Conservation (phyloP, 2,797 vertebrate species). For the Ptychobarbus kaznakovi region DNA sequence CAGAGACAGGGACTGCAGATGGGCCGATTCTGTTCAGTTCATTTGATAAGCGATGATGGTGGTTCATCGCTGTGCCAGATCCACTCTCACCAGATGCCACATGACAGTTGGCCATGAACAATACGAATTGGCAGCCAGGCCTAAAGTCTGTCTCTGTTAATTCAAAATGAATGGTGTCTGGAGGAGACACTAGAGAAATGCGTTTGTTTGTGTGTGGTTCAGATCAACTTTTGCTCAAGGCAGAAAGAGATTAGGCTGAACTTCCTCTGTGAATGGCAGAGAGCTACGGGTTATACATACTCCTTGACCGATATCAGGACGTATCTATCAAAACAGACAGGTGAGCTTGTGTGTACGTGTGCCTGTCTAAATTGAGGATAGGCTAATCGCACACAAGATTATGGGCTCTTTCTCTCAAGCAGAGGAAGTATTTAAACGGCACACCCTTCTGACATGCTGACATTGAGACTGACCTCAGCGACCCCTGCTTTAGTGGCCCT, state of each 20-base stretch:
- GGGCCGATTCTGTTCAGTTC: constrained; percentile 30
- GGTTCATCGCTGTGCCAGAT: constrained; percentile 47
- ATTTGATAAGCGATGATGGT: constrained; percentile 53
- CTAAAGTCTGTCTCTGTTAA: constrained; percentile 59
- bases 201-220: constrained; percentile 29
- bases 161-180: constrained; percentile 33
- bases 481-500: constrained; percentile 4
- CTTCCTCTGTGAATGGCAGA: constrained; percentile 47
- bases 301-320: constrained; percentile 42
- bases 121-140: constrained; percentile 53
- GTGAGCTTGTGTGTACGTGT: constrained; percentile 25
- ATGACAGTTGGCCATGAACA: constrained; percentile 60
- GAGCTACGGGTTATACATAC: constrained; percentile 39
- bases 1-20: constrained; percentile 25
- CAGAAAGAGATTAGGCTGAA: constrained; percentile 47
- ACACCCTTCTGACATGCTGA: constrained; percentile 18
- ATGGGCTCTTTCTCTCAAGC: constrained; percentile 24
- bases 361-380: constrained; percentile 30
- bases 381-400: constrained; percentile 39
- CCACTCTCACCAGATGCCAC: constrained; percentile 61
- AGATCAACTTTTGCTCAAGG: constrained; percentile 49
- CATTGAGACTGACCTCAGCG: constrained; percentile 6
- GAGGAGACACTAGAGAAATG: constrained; percentile 33
- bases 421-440: constrained; percentile 22
- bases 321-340: constrained; percentile 49